phyloP scores from a whole-genome alignment of 2,888 invertebrate species.

The Nephrotoma guestfalica region DNA sequence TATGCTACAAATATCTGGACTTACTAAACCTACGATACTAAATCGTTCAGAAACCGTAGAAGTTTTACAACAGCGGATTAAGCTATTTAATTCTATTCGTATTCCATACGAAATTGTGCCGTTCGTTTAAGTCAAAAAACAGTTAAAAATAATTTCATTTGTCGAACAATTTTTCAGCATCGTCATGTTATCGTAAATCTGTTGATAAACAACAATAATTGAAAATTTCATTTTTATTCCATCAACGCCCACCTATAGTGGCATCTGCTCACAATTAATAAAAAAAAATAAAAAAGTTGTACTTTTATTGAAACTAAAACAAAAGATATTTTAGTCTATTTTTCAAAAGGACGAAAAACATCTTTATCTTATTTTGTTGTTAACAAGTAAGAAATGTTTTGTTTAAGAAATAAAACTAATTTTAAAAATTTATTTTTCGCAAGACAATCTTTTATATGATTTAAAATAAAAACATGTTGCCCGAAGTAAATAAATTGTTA shows the following conservation, averaged over 20 bases:
- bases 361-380: neutral
- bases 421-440: neutral
- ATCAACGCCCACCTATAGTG: neutral
- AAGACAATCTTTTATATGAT: neutral
- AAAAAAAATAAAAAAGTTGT: neutral
- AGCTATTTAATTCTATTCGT: too few species aligned
- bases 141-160: too few species aligned
- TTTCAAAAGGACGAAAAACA: neutral
- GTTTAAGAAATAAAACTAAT: neutral
- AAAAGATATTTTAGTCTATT: neutral
- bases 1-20: too few species aligned
- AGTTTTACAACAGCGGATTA: too few species aligned
- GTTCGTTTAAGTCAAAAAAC: too few species aligned
- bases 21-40: too few species aligned
- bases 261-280: neutral
- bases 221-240: neutral
- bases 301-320: neutral
- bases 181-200: too few species aligned
- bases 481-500: neutral
- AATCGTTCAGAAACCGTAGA: too few species aligned
- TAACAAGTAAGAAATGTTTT: neutral
- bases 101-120: too few species aligned
- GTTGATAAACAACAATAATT: neutral
- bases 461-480: neutral
- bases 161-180: too few species aligned